Conservation (phyloP, 2,797 vertebrate species). For the Xenentodon cancila region DNA sequence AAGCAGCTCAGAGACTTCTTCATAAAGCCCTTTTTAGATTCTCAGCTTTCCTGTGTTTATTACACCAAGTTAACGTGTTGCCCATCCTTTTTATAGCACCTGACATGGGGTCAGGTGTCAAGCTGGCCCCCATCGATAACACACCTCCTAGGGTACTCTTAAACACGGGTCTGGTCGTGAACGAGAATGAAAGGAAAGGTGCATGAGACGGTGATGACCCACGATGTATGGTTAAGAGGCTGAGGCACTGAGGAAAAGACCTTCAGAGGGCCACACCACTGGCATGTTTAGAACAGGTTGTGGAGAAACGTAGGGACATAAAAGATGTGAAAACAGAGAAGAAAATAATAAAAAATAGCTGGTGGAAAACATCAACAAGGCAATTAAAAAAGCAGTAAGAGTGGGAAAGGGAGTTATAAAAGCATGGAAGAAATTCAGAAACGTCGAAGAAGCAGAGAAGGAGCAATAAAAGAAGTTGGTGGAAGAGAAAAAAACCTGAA, state of each 20-base stretch:
- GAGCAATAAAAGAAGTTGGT: conserved; percentile 2
- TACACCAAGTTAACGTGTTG: too few relatives aligned
- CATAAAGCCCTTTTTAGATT: too few relatives aligned
- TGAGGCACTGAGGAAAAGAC: not conserved
- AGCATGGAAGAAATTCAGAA: conserved; percentile 25
- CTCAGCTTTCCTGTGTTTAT: too few relatives aligned
- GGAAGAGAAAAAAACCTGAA: conserved; percentile 13
- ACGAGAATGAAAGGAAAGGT: too few relatives aligned
- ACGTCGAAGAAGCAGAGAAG: conserved; percentile 11
- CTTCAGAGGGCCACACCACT: not conserved
- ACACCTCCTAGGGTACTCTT: too few relatives aligned
- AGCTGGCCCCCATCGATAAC: too few relatives aligned
- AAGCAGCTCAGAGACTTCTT: too few relatives aligned
- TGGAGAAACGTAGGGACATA: not conserved
- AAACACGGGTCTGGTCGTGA: too few relatives aligned
- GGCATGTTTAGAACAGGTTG: not conserved
- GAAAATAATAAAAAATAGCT: conserved; percentile 28
- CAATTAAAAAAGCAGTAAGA: conserved; percentile 27
- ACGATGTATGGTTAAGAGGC: not conserved
- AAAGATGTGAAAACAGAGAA: conserved; percentile 10
- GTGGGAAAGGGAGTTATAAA: not conserved
- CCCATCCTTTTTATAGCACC: too few relatives aligned
- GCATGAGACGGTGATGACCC: too few relatives aligned
- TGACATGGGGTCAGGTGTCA: too few relatives aligned
- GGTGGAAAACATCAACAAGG: conserved; percentile 12